phyloP scores from a whole-genome alignment of 1,140 invertebrate genomes.

The Bombus turneri region DNA sequence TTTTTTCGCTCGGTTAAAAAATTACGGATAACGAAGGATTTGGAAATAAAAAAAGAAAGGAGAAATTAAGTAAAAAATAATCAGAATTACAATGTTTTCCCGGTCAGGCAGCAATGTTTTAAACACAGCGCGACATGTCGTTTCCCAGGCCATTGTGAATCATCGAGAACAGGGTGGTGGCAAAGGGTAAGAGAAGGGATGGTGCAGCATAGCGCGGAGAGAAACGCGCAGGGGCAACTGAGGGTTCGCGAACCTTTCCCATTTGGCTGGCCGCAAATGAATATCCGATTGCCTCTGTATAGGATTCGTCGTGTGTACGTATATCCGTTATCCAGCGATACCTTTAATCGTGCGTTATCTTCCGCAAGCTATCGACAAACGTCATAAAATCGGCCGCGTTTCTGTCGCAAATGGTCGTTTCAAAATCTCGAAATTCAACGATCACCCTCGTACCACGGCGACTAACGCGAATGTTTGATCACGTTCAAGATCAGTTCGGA shows the following conservation, averaged over 20 bases:
- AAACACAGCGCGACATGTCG: neutral
- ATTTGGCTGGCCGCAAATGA: conserved; percentile 57
- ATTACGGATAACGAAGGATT: too few species aligned
- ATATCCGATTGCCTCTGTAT: conserved; percentile 62
- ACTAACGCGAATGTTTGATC: conserved; percentile 1
- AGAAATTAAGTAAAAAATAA: too few species aligned
- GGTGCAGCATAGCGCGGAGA: neutral
- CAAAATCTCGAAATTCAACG: conserved; percentile 59
- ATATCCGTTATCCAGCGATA: conserved; percentile 55
- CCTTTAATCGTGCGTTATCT: conserved; percentile 66
- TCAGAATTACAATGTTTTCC: neutral
- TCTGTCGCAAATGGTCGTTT: conserved; percentile 53
- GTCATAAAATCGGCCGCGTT: conserved; percentile 61
- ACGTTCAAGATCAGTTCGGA: neutral
- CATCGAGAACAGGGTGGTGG: neutral
- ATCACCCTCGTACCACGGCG: neutral
- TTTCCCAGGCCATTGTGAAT: neutral
- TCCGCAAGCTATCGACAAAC: conserved; percentile 55
- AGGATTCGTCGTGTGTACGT: conserved; percentile 34
- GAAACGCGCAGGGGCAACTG: neutral
- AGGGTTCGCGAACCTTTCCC: neutral
- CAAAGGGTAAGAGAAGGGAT: neutral
- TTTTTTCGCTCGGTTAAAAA: too few species aligned
- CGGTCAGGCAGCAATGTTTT: neutral
- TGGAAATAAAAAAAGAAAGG: too few species aligned